Percentiles rank a stretch among this genome's conserved stretches.
Evolutionary conservation across 2,888 invertebrate species (phyloP).

Genomic region (Myathropa florea): DNA sequence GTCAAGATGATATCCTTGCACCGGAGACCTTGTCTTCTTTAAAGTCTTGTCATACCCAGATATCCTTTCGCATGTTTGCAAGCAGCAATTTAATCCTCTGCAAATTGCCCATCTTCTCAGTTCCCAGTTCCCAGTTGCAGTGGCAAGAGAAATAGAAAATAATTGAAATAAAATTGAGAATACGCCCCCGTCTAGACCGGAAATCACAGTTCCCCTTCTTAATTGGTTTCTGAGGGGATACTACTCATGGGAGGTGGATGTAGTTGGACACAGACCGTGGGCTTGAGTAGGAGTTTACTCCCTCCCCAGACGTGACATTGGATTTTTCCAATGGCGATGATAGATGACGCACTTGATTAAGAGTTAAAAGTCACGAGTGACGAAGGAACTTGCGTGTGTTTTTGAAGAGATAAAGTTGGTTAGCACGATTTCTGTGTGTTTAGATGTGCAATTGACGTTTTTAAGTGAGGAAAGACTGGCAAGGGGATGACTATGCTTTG

Average conservation of each 20-base stretch:
- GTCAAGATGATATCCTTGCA: too few species aligned
- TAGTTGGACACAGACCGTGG: not conserved
- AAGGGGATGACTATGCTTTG: too few species aligned
- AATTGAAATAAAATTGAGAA: not conserved
- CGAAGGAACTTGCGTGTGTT: not conserved
- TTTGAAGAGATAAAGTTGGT: not conserved
- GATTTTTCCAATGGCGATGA: not conserved
- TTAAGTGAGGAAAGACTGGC: too few species aligned
- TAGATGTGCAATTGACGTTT: too few species aligned
- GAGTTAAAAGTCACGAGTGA: not conserved
- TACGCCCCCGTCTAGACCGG: conserved; percentile 29
- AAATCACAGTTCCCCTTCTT: conserved; percentile 3
- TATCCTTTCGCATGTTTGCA: not conserved
- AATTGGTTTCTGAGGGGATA: not conserved
- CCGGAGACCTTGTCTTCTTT: too few species aligned
- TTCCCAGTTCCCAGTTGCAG: not conserved
- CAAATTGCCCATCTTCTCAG: not conserved
- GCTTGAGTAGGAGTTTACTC: not conserved
- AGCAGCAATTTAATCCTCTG: not conserved
- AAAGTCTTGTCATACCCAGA: not conserved
- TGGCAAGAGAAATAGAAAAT: not conserved
- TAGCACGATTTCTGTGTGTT: too few species aligned
- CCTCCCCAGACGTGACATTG: not conserved
- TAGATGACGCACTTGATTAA: not conserved
- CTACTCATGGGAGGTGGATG: not conserved